Evolutionary conservation across 2,113 vertebrate genomes (phyloP).

Genomic region (Verasper variegatus): DNA sequence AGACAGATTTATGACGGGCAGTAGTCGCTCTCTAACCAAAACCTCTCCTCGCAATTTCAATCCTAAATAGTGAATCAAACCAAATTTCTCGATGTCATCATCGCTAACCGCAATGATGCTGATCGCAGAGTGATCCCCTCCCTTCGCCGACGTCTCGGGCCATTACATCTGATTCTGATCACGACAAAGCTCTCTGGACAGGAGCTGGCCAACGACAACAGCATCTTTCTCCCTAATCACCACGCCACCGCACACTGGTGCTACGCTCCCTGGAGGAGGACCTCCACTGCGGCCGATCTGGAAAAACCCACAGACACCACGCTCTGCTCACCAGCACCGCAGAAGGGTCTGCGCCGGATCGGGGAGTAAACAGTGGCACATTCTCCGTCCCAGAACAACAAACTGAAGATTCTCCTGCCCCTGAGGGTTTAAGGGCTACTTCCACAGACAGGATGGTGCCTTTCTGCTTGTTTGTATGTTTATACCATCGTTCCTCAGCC

Average conservation of each 20-base stretch:
- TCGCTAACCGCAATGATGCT: slow-evolving; percentile 39
- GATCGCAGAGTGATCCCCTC: slow-evolving; percentile 38
- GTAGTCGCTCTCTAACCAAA: slow-evolving; percentile 54
- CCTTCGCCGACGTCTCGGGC: slow-evolving; percentile 17
- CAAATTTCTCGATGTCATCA: slow-evolving; percentile 55
- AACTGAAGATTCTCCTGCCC: slow-evolving; percentile 47
- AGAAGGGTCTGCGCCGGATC: slow-evolving; percentile 18
- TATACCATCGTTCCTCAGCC: slow-evolving; percentile 50
- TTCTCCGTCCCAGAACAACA: slow-evolving; percentile 68
- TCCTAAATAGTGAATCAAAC: slow-evolving; percentile 41
- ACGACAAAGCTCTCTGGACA: slow-evolving; percentile 47
- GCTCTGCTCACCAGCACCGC: slow-evolving; percentile 36
- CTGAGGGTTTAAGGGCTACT: slow-evolving; percentile 47
- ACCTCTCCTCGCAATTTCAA: slow-evolving; percentile 37
- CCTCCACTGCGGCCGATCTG: slow-evolving; percentile 31
- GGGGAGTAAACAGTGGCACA: slow-evolving; percentile 66
- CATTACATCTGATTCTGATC: slow-evolving; percentile 56
- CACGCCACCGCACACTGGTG: neutral
- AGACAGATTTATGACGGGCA: slow-evolving; percentile 65
- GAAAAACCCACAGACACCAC: slow-evolving; percentile 45
- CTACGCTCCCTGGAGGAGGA: slow-evolving; percentile 1
- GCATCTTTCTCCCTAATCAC: slow-evolving; percentile 43
- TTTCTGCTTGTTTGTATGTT: slow-evolving; percentile 70
- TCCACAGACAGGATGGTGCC: slow-evolving; percentile 74
- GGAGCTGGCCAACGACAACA: slow-evolving; percentile 44